Conservation (phyloP, 2,797 vertebrate genomes). For the Momotus momota region DNA sequence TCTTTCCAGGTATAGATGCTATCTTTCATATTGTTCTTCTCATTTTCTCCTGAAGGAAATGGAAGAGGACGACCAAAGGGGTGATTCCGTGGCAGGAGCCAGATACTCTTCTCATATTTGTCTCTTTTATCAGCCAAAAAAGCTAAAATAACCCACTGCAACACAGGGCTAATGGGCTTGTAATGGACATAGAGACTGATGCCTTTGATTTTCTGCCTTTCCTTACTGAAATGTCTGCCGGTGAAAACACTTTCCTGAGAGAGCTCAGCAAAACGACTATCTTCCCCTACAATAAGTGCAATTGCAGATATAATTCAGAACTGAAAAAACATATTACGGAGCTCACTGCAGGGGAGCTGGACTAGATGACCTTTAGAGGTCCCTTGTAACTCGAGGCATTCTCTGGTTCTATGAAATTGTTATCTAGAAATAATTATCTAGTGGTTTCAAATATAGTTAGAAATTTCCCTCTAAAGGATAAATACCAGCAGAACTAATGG, state of each 20-base stretch:
- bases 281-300: neutral
- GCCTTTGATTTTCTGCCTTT: slow-evolving; percentile 43
- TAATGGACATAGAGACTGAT: neutral
- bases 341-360: too few relatives aligned
- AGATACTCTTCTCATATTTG: neutral
- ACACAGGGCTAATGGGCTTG: neutral
- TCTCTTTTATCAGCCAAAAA: slow-evolving; percentile 2
- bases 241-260: slow-evolving; percentile 1
- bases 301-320: slow-evolving; percentile 10
- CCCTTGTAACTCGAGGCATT: too few relatives aligned
- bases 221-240: slow-evolving; percentile 1
- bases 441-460: neutral
- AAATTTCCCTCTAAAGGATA: neutral
- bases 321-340: neutral
- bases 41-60: neutral
- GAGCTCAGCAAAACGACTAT: neutral
- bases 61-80: neutral
- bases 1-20: neutral
- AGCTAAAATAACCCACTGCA: neutral
- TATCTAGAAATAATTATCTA: neutral
- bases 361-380: too few relatives aligned
- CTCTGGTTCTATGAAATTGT: neutral
- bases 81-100: neutral
- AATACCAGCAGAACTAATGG: neutral
- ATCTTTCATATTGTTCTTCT: neutral